Evolutionary conservation across 2,797 vertebrate species (phyloP), one percentile per base, ranked within the genome.

Genomic region (Acomys russatus): DNA sequence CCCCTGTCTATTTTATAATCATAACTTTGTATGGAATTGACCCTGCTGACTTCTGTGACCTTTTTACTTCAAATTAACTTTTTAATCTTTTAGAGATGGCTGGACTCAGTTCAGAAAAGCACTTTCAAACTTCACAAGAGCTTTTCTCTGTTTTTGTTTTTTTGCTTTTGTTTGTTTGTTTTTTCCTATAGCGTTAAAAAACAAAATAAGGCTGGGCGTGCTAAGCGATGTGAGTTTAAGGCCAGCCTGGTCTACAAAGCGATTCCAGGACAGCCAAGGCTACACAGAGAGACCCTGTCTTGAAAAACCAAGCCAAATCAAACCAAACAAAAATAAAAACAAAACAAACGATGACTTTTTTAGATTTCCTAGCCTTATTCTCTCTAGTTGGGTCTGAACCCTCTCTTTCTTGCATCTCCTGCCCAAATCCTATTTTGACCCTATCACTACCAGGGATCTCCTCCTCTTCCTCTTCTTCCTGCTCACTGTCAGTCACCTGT

Each of bases 51-150:
- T 51, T 82, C 59, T 91, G 35, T 93, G 88, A 90, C 23, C 74
- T 79, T 95, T 97, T 95, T 90, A 71, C 91, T 94, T 90, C 71
- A 94, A 90, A 80, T 90, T 92, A 83, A 88, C 94, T 82, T 88
- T 30, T 20, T 28, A 68, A 79, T 79, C 28, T 93, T 91, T 86
- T 90, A 93, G 74, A 95, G 59, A 30, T 94, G 51, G 10, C 68
- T 88, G 49, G 44, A 25, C 5, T 51, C 38, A 77, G 14, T 91
- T 88, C 56, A 95, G 79, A 76, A 94, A 83, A 59, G 23, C 25
- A 30, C 68, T 91, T 94, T 54, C 51, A 90, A 71, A 92, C 66
- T 91, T 96, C 44, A 66, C n/a, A 77, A 44, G 44, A 87, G 14
- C 54, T 71, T 94, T 91, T 91, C 51, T 90, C 1, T 94, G 8